Base-by-base conservation (phyloP, 2,797 vertebrate species). In the Halcyon smyrnensis region DNA sequence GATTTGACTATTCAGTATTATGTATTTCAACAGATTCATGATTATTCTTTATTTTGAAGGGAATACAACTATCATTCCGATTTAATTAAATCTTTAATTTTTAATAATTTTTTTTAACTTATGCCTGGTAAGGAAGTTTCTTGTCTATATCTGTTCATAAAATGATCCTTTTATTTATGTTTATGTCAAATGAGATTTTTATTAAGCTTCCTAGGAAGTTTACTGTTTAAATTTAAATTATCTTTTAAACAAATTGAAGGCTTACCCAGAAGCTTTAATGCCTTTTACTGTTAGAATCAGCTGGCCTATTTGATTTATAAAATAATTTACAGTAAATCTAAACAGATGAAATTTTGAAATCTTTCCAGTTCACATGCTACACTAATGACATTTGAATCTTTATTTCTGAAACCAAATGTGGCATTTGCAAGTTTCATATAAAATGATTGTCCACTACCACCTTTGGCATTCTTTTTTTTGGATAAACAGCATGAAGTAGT, bases 171-270 rank as follows among this genome's bases (percentile, higher is more conserved):
- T 92, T 96, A 70, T 92, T 96, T 68, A 88, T 90, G 59, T 89
- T 84, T 80, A 94, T 91, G 89, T 91, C 94, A 96, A 97, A 96
- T 87, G 36, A 96, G 84, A 81, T 96, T 97, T 95, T 94, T 83
- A 97, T 84, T 32, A 95, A 86, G 56, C 54, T 93, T 96, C 68
- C 74, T 59, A 93, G 85, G 65, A 83, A 96, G 64, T 89, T 91
- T 95, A 41, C 36, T 93, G 57, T 96, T 97, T 95, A 95, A 95
- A 94, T 95, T 95, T 95, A 93, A 97, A 93, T 78, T 96, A 65
- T 95, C 65, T 95, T 93, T 96, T 95, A 94, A 96, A 96, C 57
- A 96, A 97, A 93, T 91, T 51, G 91, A 95, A 94, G 71, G 82
- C 20, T 93, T 84, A 94, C 71, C 94, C 36, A 32, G 78, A 96